Percentiles rank a stretch among this genome's conserved stretches.
phyloP scores from a whole-genome alignment of 2,888 invertebrate genomes.

The Digitonthophagus gazella region DNA sequence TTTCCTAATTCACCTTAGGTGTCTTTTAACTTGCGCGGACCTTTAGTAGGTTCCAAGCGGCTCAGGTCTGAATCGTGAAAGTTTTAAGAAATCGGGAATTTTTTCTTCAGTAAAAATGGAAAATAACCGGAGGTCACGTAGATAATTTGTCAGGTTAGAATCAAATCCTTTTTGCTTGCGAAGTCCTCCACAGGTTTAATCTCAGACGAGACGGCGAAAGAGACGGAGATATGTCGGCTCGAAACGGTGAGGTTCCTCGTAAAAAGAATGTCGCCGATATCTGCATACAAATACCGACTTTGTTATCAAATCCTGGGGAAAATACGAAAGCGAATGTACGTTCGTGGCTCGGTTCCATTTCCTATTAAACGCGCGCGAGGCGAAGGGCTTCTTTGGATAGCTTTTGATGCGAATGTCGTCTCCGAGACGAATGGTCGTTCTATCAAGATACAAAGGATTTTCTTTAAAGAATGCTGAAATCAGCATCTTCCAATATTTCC shows the following conservation, averaged over 20 bases:
- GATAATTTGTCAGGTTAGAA: not conserved
- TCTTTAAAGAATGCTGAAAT: too few relatives aligned
- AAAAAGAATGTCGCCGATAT: not conserved
- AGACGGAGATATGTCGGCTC: not conserved
- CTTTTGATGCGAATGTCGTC: not conserved
- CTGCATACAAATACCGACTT: not conserved
- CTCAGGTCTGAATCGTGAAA: too few relatives aligned
- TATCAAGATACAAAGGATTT: not conserved
- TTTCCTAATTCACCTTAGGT: too few relatives aligned
- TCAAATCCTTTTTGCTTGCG: not conserved
- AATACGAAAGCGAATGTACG: not conserved
- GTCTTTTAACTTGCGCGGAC: too few relatives aligned
- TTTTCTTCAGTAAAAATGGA: not conserved
- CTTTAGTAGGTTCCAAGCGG: too few relatives aligned
- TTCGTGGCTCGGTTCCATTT: not conserved
- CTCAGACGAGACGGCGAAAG: not conserved
- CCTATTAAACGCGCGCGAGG: not conserved
- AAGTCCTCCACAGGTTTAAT: not conserved
- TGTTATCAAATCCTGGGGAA: not conserved
- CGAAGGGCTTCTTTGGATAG: not conserved
- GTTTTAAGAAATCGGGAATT: not conserved
- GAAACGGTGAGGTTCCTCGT: not conserved
- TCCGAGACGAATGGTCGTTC: not conserved
- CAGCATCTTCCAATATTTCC: too few relatives aligned
- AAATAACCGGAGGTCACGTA: not conserved